Conservation (phyloP, 1,140 invertebrate genomes). For the Chionoecetes opilio region DNA sequence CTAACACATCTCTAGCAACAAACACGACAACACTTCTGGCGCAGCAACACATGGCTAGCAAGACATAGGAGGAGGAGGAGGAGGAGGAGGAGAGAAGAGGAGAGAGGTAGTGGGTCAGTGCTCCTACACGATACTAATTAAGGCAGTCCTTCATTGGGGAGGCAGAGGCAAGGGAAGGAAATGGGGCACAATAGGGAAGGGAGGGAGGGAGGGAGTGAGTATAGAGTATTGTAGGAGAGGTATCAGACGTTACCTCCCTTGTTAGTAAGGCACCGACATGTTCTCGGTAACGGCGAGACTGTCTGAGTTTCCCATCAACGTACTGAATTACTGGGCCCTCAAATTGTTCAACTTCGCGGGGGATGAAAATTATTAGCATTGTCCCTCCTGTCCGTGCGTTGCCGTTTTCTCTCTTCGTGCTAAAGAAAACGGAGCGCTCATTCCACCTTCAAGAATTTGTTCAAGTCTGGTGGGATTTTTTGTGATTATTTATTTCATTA, state of each 20-base stretch:
- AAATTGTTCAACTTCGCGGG: neutral
- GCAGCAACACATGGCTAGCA: slow-evolving; percentile 12
- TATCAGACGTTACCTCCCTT: neutral
- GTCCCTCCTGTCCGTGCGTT: neutral
- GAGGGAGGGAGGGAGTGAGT: too few relatives aligned
- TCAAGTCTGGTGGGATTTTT: neutral
- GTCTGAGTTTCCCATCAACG: neutral
- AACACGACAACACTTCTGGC: neutral
- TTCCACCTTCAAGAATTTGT: neutral
- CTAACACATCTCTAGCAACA: neutral
- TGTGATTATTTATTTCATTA: neutral
- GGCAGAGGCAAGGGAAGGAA: neutral
- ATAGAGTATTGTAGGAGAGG: neutral
- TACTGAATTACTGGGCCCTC: neutral
- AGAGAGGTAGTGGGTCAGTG: slow-evolving; percentile 2
- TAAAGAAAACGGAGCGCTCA: slow-evolving; percentile 1
- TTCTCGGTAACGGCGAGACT: neutral
- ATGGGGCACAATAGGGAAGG: too few relatives aligned
- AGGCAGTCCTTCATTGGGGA: neutral
- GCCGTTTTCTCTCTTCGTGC: neutral
- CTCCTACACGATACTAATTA: slow-evolving; percentile 20
- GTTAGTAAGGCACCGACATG: slow-evolving; percentile 14
- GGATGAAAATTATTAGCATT: neutral
- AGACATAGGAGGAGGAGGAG: neutral
- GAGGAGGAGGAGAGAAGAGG: slow-evolving; percentile 5